Evolutionary conservation across 1,140 invertebrate species (phyloP).

Genomic region (Whitmania pigra): DNA sequence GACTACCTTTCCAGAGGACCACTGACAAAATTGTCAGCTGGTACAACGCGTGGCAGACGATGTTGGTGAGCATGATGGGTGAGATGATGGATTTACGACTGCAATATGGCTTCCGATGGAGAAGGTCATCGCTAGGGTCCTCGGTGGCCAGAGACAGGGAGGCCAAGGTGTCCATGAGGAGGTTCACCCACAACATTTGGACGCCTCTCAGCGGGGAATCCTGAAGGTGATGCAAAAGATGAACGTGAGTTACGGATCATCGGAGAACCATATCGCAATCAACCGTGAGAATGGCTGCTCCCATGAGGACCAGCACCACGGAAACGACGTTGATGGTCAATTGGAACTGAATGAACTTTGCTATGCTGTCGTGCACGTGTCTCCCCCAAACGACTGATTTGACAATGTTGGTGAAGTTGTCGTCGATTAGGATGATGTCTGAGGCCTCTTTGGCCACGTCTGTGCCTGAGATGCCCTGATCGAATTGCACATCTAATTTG

Average conservation of each 20-base stretch:
- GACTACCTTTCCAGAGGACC: constrained; percentile 28
- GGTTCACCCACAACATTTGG: constrained; percentile 98
- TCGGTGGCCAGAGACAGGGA: constrained; percentile 91
- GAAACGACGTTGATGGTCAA: constrained; percentile 53
- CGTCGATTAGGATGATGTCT: constrained; percentile 97
- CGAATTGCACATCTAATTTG: constrained; percentile 68
- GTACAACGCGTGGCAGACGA: constrained; percentile 87
- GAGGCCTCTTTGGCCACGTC: constrained; percentile 67
- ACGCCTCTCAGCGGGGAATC: constrained; percentile 62
- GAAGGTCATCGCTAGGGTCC: constrained; percentile 76
- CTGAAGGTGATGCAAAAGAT: constrained; percentile 24
- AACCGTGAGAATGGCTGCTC: constrained; percentile 20
- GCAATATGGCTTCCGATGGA: constrained; percentile 87
- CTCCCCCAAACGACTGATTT: constrained; percentile 74
- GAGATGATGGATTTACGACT: constrained; percentile 91
- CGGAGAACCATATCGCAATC: not conserved
- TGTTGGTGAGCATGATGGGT: constrained; percentile 97
- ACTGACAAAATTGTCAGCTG: constrained; percentile 83
- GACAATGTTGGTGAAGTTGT: constrained; percentile 99
- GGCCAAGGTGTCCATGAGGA: constrained; percentile 97
- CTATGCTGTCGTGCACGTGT: constrained; percentile 53
- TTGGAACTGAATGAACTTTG: constrained; percentile 51
- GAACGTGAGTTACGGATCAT: constrained; percentile 15
- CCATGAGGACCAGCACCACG: constrained; percentile 23
- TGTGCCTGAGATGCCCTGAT: constrained; percentile 35